Percentiles rank a stretch among this genome's conserved stretches.
Evolutionary conservation across 1,140 invertebrate species (phyloP).

Genomic region (Ridgeia piscesae): DNA sequence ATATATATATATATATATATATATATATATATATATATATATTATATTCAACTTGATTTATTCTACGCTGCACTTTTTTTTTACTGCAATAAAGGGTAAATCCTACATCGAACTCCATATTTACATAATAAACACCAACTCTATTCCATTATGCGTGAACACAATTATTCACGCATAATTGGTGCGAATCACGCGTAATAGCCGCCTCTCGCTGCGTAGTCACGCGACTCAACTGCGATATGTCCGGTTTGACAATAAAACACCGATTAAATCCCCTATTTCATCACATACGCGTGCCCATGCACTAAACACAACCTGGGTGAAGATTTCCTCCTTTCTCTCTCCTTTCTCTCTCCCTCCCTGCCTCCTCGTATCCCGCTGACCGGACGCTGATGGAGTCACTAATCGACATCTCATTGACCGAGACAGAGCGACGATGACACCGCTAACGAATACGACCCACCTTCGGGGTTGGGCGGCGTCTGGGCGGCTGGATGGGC

Average conservation of each 20-base stretch:
- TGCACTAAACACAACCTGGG: not conserved
- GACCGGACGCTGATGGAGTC: not conserved
- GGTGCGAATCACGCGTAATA: not conserved
- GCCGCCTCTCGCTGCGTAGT: not conserved
- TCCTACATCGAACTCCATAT: too few relatives aligned
- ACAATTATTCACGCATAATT: not conserved
- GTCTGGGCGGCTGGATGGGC: not conserved
- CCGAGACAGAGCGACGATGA: not conserved
- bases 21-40: not conserved
- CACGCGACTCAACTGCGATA: not conserved
- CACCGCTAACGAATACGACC: not conserved
- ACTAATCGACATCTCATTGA: not conserved
- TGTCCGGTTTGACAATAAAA: not conserved
- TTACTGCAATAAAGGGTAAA: too few relatives aligned
- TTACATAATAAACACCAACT: too few relatives aligned
- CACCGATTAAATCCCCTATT: not conserved
- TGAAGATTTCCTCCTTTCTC: not conserved
- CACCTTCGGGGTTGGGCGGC: not conserved
- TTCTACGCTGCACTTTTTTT: too few relatives aligned
- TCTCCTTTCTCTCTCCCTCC: too few relatives aligned
- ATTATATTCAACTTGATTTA: not conserved
- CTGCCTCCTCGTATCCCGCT: not conserved
- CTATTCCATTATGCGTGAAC: too few relatives aligned
- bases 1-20: conserved; percentile 13
- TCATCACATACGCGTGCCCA: not conserved